These are phyloP conservation scores for Bombyx mandarina DNA, from an alignment of 1,140 invertebrate genomes.

Conservation along the genomic window DNA sequence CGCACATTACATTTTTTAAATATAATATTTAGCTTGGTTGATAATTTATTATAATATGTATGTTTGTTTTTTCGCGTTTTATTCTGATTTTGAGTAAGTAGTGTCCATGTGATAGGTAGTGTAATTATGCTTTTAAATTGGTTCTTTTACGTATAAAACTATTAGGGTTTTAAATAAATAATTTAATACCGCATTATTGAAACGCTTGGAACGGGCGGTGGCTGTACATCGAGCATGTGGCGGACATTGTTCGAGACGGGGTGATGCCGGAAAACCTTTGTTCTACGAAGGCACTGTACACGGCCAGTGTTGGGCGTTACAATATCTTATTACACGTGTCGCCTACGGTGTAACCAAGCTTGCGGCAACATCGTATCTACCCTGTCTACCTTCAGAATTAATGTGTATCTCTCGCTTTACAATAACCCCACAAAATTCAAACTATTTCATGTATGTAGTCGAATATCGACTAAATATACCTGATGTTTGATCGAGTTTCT, in stretches of 20 bases:
- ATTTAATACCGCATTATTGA: no score
- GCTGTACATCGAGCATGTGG: conserved; percentile 16
- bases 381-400: conserved; percentile 39
- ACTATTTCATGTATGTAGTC: background rate
- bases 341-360: conserved; percentile 37
- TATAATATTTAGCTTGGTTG: no score
- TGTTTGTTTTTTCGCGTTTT: no score
- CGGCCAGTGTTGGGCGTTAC: conserved; percentile 22
- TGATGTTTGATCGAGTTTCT: conserved; percentile 19
- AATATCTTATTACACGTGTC: conserved; percentile 56
- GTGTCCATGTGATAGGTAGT: no score
- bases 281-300: conserved; percentile 25
- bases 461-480: background rate
- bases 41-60: no score
- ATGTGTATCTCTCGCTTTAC: conserved; percentile 27
- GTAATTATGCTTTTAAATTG: no score
- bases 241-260: conserved; percentile 30
- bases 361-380: conserved; percentile 23
- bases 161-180: no score
- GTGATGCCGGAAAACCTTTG: conserved; percentile 43
- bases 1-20: no score
- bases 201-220: background rate
- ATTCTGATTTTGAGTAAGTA: no score
- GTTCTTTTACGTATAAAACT: no score
- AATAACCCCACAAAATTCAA: conserved; percentile 19